Evolutionary conservation across 2,797 vertebrate species (phyloP).

Genomic region (Lycodopsis pacificus): DNA sequence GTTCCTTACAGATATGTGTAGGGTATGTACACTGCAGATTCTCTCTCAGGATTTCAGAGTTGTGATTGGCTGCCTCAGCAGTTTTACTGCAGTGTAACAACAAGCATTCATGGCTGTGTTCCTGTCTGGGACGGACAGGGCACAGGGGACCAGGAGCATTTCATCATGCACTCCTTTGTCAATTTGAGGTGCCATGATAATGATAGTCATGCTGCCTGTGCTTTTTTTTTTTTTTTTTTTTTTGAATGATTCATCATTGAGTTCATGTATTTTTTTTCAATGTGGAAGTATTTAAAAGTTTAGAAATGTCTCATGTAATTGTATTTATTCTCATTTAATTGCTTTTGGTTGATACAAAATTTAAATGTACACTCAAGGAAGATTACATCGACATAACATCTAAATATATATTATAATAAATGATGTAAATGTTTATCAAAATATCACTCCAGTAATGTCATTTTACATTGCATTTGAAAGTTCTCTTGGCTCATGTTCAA

Average conservation of each 20-base stretch:
- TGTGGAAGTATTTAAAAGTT: background rate
- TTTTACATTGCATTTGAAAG: background rate
- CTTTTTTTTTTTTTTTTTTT: background rate
- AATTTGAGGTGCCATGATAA: background rate
- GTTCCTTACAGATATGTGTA: constrained; percentile 29
- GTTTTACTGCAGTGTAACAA: constrained; percentile 58
- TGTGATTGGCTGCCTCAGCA: constrained; percentile 54
- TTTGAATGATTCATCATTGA: background rate
- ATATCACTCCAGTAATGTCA: background rate
- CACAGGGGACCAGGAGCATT: background rate
- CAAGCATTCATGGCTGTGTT: constrained; percentile 24
- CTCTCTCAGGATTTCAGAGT: constrained; percentile 51
- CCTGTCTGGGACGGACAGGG: constrained; percentile 13
- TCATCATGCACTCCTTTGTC: background rate
- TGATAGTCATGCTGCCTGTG: background rate
- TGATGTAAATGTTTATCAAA: background rate
- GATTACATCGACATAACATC: background rate
- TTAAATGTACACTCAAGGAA: background rate
- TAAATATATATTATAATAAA: constrained; percentile 21
- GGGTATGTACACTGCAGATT: constrained; percentile 58
- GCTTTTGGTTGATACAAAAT: constrained; percentile 7
- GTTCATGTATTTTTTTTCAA: background rate
- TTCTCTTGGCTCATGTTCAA: background rate
- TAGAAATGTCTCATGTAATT: constrained; percentile 1
- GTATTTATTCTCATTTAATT: constrained; percentile 1